Conservation (phyloP, 1,140 invertebrate genomes). For the Drosophila repletoides region DNA sequence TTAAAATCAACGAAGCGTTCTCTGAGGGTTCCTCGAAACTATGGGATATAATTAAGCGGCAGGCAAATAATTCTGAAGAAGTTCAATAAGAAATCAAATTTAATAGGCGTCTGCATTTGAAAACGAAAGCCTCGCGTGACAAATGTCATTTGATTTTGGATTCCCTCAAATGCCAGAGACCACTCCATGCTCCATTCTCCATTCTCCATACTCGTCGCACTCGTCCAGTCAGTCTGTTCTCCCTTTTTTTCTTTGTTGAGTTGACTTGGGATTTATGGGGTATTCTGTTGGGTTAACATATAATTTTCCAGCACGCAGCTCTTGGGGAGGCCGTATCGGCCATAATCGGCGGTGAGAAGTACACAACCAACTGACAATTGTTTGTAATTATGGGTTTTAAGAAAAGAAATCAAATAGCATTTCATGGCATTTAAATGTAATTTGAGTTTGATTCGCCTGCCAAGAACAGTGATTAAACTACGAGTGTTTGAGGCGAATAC, state of each 20-base stretch:
- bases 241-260: too few relatives aligned
- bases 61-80: constrained; percentile 48
- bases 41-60: constrained; percentile 62
- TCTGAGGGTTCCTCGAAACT: constrained; percentile 17
- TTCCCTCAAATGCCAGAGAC: constrained; percentile 50
- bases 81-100: constrained; percentile 77
- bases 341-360: constrained; percentile 74
- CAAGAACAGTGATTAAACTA: constrained; percentile 56
- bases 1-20: constrained; percentile 65
- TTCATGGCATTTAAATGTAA: constrained; percentile 80
- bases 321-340: constrained; percentile 5
- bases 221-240: too few relatives aligned
- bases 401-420: constrained; percentile 71
- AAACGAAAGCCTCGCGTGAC: constrained; percentile 65
- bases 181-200: constrained; percentile 15
- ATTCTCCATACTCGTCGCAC: background rate
- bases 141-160: constrained; percentile 75
- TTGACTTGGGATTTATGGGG: constrained; percentile 3
- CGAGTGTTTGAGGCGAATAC: background rate
- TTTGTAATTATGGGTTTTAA: constrained; percentile 64
- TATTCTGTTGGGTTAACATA: constrained; percentile 36
- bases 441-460: constrained; percentile 58
- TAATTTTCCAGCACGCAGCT: constrained; percentile 70
- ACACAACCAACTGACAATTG: constrained; percentile 66
- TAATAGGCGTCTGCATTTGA: constrained; percentile 71